Evolutionary conservation across 2,888 invertebrate genomes (phyloP).

Genomic region (Heliconius cydno): DNA sequence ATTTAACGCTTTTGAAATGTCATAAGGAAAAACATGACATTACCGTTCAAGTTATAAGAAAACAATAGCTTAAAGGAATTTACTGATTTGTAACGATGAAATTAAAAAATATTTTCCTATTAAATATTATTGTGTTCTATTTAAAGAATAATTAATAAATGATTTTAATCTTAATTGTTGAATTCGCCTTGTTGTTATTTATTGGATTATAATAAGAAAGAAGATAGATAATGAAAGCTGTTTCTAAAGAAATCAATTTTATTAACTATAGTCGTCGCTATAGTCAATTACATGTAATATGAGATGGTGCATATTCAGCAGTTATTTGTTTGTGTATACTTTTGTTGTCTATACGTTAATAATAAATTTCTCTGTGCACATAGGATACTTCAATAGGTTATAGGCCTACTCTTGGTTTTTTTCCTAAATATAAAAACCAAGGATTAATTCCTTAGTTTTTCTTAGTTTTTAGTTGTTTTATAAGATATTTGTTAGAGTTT

Average conservation of each 20-base stretch:
- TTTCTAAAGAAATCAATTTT: conserved; percentile 1
- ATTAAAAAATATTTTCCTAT: conserved; percentile 10
- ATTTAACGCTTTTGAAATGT: conserved; percentile 37
- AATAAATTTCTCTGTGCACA: neutral
- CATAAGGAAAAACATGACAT: conserved; percentile 35
- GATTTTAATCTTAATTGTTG: neutral
- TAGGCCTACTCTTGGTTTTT: neutral
- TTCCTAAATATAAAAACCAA: neutral
- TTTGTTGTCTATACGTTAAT: too few relatives aligned
- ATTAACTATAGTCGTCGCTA: conserved; percentile 29
- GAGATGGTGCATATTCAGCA: conserved; percentile 64
- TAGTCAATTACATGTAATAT: conserved; percentile 63
- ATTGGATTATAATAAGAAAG: neutral
- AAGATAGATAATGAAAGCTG: conserved; percentile 13
- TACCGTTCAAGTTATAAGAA: conserved; percentile 12
- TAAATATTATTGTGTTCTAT: conserved; percentile 23
- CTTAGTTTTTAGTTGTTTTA: too few relatives aligned
- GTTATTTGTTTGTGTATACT: neutral
- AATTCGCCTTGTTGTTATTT: conserved; percentile 8
- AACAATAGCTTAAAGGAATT: conserved; percentile 15
- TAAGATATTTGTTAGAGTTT: neutral
- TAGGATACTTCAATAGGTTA: neutral
- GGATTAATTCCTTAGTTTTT: neutral
- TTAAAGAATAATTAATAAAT: conserved; percentile 26
- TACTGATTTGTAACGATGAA: conserved; percentile 3